phyloP scores from a whole-genome alignment of 1,140 invertebrate species.

The Gyrodactylus bullatarudis region DNA sequence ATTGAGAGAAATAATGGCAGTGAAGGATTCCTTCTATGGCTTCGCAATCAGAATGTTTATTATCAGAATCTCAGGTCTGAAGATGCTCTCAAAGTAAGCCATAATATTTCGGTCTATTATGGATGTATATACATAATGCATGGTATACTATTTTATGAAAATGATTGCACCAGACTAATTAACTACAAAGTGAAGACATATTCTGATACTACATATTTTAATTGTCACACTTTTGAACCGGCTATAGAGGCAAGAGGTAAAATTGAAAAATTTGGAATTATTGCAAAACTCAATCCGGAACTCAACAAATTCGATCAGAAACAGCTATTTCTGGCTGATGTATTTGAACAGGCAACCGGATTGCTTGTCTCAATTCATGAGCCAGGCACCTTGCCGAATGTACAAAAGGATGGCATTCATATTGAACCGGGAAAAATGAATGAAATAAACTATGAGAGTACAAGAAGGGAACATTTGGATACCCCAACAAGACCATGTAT shows the following conservation, averaged over 20 bases:
- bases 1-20: neutral
- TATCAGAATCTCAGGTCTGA: slow-evolving; percentile 1
- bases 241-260: neutral
- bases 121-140: neutral
- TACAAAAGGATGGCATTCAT: neutral
- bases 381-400: slow-evolving; percentile 3
- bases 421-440: slow-evolving; percentile 5
- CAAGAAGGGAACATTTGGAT: neutral
- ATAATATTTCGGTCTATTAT: neutral
- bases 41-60: neutral
- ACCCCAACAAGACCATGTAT: slow-evolving; percentile 1
- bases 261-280: neutral
- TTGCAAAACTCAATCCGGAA: neutral
- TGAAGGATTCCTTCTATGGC: neutral
- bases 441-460: neutral
- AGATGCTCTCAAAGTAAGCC: neutral
- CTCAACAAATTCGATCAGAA: neutral
- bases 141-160: neutral
- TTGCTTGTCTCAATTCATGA: neutral
- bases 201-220: neutral
- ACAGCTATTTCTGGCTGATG: neutral
- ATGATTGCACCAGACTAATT: neutral
- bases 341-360: neutral
- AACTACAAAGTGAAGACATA: neutral
- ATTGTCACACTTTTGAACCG: slow-evolving; percentile 3